Conservation (phyloP, 2,113 vertebrate genomes). For the Sinosuthora webbiana region DNA sequence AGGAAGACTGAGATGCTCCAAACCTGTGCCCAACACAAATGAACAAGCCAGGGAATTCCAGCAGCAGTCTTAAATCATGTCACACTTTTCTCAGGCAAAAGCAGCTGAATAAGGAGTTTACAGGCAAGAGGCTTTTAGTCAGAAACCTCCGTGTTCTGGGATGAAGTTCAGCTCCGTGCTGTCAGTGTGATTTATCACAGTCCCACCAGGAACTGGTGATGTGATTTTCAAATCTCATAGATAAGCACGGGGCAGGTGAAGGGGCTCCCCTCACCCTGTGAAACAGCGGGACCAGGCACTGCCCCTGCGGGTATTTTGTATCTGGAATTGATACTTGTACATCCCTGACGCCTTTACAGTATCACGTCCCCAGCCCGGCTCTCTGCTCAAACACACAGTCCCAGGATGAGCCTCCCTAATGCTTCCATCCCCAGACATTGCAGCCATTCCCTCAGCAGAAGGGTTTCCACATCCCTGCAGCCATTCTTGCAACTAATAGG, state of each 20-base stretch:
- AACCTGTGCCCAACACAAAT: not conserved
- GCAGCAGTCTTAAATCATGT: not conserved
- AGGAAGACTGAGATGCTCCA: not conserved
- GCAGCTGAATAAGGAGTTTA: not conserved
- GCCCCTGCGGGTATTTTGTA: not conserved
- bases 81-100: not conserved
- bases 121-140: not conserved
- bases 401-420: not conserved
- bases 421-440: not conserved
- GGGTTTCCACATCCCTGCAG: not conserved
- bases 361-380: fast-evolving
- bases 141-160: not conserved
- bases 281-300: not conserved
- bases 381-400: not conserved
- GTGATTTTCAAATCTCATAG: not conserved
- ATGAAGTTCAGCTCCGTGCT: not conserved
- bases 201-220: not conserved
- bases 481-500: not conserved
- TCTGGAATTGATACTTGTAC: not conserved
- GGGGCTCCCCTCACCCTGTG: not conserved
- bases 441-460: not conserved
- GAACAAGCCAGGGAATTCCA: not conserved
- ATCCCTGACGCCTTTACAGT: not conserved
- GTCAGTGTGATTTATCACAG: not conserved
- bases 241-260: not conserved